Evolutionary conservation across 2,888 invertebrate species (phyloP).

Genomic region (Pandemis heparana): DNA sequence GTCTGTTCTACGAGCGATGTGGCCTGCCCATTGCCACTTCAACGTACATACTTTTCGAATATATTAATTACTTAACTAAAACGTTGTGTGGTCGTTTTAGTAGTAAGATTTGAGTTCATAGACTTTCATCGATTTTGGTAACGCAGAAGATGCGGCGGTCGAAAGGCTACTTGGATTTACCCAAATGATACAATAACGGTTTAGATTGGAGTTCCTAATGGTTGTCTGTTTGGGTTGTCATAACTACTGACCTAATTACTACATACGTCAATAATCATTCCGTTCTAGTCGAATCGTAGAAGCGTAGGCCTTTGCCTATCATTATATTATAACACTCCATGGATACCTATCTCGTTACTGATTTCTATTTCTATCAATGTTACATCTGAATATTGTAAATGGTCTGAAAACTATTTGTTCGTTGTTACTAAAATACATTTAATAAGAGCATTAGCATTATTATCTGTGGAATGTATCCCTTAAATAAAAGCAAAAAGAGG

Average conservation of each 20-base stretch:
- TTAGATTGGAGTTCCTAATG: background rate
- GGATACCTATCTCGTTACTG: constrained; percentile 3
- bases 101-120: no score
- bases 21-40: no score
- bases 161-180: no score
- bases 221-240: background rate
- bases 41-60: no score
- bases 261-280: background rate
- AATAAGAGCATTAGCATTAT: background rate
- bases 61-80: no score
- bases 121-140: no score
- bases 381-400: background rate
- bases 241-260: constrained; percentile 1
- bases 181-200: no score
- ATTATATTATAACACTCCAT: background rate
- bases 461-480: no score
- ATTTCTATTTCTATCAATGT: background rate
- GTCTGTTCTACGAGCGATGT: no score
- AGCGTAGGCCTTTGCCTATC: background rate
- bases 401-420: background rate
- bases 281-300: background rate
- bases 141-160: no score
- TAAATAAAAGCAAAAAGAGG: no score
- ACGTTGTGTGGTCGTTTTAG: no score
- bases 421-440: background rate